Percentiles rank a stretch among this genome's conserved stretches.
These are phyloP conservation scores for Neomorphus geoffroyi DNA, from an alignment of 2,797 vertebrate genomes.

Conservation along the genomic window DNA sequence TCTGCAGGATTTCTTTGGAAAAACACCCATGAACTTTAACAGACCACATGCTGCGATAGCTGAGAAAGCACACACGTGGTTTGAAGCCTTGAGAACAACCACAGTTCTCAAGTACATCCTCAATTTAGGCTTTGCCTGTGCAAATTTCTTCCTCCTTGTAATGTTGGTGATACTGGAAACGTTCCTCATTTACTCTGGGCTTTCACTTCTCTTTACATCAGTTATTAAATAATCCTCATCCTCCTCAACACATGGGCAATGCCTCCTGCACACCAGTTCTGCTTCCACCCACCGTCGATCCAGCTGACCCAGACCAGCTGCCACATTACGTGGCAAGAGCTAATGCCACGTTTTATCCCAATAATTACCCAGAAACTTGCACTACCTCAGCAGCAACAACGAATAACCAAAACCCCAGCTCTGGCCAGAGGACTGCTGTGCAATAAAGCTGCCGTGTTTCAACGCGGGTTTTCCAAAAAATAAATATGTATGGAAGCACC, in stretches of 20 bases:
- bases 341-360: not conserved
- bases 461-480: not conserved
- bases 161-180: not conserved
- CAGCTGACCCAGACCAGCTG: conserved; percentile 21
- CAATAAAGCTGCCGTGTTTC: not conserved
- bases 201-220: not conserved
- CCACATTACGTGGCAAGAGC: not conserved
- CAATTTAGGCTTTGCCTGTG: not conserved
- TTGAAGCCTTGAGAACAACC: not conserved
- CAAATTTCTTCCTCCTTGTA: not conserved
- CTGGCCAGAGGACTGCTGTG: not conserved
- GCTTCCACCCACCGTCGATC: not conserved
- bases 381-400: not conserved
- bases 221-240: not conserved
- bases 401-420: not conserved
- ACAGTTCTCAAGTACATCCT: not conserved
- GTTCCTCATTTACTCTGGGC: not conserved
- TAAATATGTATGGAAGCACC: fast-evolving
- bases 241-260: conserved; percentile 35
- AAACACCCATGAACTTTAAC: not conserved
- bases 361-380: not conserved
- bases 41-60: not conserved
- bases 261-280: not conserved
- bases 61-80: not conserved
- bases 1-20: not conserved